Evolutionary conservation across 37 sponge, comb jelly and placozoan genomes (phyloP).

Genomic region (Hexactinellida sp.): DNA sequence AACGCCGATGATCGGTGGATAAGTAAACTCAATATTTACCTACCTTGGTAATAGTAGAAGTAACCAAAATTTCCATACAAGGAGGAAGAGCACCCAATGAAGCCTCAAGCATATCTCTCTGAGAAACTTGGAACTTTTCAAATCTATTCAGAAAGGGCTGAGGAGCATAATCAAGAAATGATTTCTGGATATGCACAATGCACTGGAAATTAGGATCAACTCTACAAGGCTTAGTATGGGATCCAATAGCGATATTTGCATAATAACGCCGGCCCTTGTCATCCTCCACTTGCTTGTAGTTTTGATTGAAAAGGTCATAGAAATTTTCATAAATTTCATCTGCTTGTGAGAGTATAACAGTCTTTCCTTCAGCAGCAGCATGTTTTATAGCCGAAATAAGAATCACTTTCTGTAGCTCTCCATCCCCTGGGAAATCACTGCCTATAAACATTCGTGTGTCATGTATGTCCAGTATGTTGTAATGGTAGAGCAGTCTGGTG

Average conservation of each 20-base stretch:
- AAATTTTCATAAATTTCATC: slow-evolving; percentile 26
- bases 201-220: slow-evolving; percentile 29
- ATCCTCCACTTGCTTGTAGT: slow-evolving; percentile 21
- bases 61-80: slow-evolving; percentile 30
- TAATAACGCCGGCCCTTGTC: slow-evolving; percentile 22
- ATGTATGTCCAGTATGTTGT: slow-evolving; percentile 9
- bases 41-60: slow-evolving; percentile 46
- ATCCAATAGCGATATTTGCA: slow-evolving; percentile 30
- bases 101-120: slow-evolving; percentile 39
- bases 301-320: slow-evolving; percentile 31
- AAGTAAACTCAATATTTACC: too few relatives aligned
- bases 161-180: slow-evolving; percentile 18
- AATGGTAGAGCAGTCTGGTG: slow-evolving; percentile 42
- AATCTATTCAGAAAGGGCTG: slow-evolving; percentile 23
- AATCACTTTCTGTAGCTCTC: slow-evolving; percentile 24
- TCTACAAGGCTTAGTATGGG: slow-evolving; percentile 23
- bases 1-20: too few relatives aligned
- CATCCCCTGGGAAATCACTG: slow-evolving; percentile 26
- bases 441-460: slow-evolving; percentile 20
- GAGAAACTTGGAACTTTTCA: slow-evolving; percentile 28
- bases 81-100: slow-evolving; percentile 47
- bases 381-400: slow-evolving; percentile 23
- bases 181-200: slow-evolving; percentile 19
- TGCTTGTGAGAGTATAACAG: slow-evolving; percentile 20
- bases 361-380: slow-evolving; percentile 24